Percentiles rank a stretch among this genome's conserved stretches.
These are phyloP conservation scores for Falcunculus frontatus DNA, from an alignment of 2,113 vertebrate genomes.

Conservation along the genomic window DNA sequence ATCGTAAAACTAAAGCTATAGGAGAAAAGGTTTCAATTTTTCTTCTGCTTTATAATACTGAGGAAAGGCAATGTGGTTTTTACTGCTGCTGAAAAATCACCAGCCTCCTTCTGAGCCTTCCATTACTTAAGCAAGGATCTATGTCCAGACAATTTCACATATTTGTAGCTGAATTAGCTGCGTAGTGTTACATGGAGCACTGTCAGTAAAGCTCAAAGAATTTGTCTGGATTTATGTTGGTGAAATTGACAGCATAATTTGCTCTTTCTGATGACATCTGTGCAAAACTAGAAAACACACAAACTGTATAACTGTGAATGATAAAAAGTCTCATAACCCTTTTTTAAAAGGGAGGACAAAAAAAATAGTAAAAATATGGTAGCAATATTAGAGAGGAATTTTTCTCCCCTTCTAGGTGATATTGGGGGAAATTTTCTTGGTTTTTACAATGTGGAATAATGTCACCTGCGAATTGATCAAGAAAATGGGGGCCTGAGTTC, in stretches of 20 bases:
- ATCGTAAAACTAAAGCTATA: neutral
- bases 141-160: neutral
- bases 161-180: neutral
- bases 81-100: neutral
- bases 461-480: neutral
- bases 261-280: neutral
- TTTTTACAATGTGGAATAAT: neutral
- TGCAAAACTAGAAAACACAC: neutral
- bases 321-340: accelerated
- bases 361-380: neutral
- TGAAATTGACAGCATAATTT: neutral
- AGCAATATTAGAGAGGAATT: neutral
- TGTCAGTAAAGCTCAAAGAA: neutral
- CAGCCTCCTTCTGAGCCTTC: neutral
- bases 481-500: neutral
- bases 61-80: neutral
- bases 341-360: neutral
- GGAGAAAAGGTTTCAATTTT: slow-evolving; percentile 13
- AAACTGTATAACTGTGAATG: neutral
- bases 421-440: neutral
- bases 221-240: neutral
- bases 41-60: neutral
- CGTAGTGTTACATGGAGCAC: neutral
- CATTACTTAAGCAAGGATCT: neutral
- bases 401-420: neutral